Evolutionary conservation across 2,113 vertebrate genomes (phyloP).

Genomic region (Pogona vitticeps): DNA sequence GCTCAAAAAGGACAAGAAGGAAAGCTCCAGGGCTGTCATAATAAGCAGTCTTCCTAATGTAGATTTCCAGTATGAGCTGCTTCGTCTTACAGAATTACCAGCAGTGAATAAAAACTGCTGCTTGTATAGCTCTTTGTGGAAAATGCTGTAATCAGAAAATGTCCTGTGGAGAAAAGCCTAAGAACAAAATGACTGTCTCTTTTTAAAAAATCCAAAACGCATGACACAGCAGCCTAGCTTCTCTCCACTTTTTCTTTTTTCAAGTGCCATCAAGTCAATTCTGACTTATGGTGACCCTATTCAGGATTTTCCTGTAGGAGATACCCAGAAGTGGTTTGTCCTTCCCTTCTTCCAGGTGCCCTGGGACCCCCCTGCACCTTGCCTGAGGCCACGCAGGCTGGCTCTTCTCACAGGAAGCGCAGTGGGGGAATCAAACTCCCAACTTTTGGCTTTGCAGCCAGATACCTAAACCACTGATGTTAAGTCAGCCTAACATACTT

Average conservation of each 20-base stretch:
- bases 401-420: no score
- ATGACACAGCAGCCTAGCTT: neutral
- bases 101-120: neutral
- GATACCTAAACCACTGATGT: no score
- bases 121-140: neutral
- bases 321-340: no score
- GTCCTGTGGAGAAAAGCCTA: neutral
- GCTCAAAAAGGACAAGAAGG: neutral
- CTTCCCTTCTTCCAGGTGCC: no score
- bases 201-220: neutral
- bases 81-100: neutral
- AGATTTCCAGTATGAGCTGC: conserved; percentile 1
- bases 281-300: neutral
- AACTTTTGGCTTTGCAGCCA: no score
- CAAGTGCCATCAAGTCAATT: no score
- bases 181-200: neutral
- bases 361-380: no score
- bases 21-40: neutral
- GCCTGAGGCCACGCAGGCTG: no score
- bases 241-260: neutral
- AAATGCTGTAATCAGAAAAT: neutral
- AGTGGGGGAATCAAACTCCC: no score
- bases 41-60: neutral
- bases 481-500: neutral
- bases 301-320: no score